A percentile compares a stretch with the other conserved stretches of the same genome.
These are phyloP conservation scores for Selene dorsalis DNA, from an alignment of 2,797 vertebrate genomes.

Conservation along the genomic window DNA sequence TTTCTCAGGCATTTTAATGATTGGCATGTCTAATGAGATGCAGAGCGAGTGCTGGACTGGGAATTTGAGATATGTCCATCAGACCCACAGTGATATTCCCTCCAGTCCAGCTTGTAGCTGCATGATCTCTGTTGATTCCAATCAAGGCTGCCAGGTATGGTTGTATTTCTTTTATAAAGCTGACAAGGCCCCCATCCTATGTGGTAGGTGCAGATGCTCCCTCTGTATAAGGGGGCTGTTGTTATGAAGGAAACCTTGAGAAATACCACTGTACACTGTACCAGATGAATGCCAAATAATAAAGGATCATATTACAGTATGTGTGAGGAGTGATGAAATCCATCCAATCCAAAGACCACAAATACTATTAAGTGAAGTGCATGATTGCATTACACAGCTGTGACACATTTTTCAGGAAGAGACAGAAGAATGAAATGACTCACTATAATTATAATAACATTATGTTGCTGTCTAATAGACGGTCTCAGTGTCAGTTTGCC, in stretches of 20 bases:
- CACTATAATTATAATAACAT: conserved; percentile 5
- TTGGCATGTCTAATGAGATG: conserved; percentile 52
- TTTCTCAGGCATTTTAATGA: conserved; percentile 32
- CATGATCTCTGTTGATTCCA: conserved; percentile 26
- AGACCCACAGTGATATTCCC: conserved; percentile 12
- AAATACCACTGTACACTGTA: not conserved
- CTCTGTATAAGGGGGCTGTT: not conserved
- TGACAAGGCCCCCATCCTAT: not conserved
- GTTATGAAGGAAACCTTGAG: not conserved
- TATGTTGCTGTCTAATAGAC: not conserved
- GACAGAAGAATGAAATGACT: conserved; percentile 3
- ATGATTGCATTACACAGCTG: conserved; percentile 16
- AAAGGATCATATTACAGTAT: not conserved
- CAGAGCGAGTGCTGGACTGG: conserved; percentile 17
- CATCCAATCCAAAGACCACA: not conserved
- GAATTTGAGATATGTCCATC: conserved; percentile 51
- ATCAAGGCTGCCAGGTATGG: not conserved
- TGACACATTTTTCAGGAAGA: not conserved
- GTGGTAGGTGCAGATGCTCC: not conserved
- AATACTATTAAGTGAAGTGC: not conserved
- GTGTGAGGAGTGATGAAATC: not conserved
- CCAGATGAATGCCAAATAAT: not conserved
- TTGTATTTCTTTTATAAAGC: conserved; percentile 29
- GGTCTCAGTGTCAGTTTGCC: not conserved
- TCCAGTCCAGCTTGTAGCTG: not conserved